Evolutionary conservation across 2,888 invertebrate genomes (phyloP), one percentile per base, ranked within the genome.

Genomic region (Camponotus fellah): DNA sequence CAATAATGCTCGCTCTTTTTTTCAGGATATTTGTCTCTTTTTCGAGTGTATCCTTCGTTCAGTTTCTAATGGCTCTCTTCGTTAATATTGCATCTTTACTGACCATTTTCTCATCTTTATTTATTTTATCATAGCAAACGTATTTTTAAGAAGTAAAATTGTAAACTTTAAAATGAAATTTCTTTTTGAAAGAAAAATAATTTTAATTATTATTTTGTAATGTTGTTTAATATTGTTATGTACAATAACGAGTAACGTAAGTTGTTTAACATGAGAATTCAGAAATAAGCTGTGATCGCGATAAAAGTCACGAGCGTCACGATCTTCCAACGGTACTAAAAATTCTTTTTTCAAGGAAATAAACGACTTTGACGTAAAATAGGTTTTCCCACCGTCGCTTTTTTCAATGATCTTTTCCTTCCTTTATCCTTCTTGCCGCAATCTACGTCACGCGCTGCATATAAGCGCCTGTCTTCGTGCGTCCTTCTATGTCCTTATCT

Each of bases 381-480:
- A 77, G n/a, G 43, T 58, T 69, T 69, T 21, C 21, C 32, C 26
- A 32, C 40, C 69, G 56, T 40, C 32, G 32, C 69, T 77, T 77
- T 65, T 77, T 69, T 77, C 77, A 77, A 58, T 77, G 77, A 77
- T 58, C 58, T 77, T 77, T 68, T 56, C 68, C 40, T 68, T 56
- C 21, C 69, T 77, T 77, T 58, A 77, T 77, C 69, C 68, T 53
- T 6, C 37, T 53, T 76, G 53, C 56, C 43, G 32, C 69, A 77
- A 77, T 77, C 77, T 77, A 43, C 32, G 58, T 77, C 68, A 77
- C 77, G 69, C 68, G 77, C n/a, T 77, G 77, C 77, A 77, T 69
- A 79, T 43, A 79, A 79, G 77, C 77, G 56, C 58, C 58, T 79
- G 69, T 58, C 58, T 60, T 46, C 79, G 32, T 26, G 56, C 77